Percentiles rank a stretch among this genome's conserved stretches.
phyloP scores from a whole-genome alignment of 2,113 vertebrate genomes.

The Archocentrus centrarchus region DNA sequence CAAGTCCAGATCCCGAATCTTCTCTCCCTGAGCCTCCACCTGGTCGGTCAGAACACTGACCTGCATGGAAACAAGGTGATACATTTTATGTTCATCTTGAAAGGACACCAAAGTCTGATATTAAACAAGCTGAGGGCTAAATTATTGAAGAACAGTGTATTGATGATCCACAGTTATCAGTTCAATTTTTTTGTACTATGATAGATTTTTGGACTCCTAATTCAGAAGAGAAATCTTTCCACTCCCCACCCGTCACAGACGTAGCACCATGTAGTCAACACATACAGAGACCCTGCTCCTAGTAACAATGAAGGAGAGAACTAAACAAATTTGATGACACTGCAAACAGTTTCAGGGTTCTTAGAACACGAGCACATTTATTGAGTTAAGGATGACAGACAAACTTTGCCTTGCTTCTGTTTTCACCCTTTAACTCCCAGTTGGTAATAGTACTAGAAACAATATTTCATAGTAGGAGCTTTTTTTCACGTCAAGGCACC shows the following conservation, averaged over 20 bases:
- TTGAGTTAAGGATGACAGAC: not conserved
- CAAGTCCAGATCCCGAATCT: constrained; percentile 95
- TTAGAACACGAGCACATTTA: not conserved
- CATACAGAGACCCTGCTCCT: not conserved
- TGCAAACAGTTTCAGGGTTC: accelerated
- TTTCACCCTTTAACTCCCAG: not conserved
- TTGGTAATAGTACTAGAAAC: not conserved
- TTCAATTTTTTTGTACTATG: not conserved
- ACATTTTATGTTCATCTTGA: not conserved
- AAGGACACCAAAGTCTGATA: not conserved
- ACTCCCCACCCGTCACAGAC: not conserved
- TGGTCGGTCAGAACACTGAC: constrained; percentile 98
- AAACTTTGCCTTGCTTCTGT: not conserved
- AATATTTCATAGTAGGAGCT: not conserved
- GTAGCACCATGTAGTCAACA: not conserved
- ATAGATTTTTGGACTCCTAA: not conserved
- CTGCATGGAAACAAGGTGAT: constrained; percentile 69
- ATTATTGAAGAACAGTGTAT: not conserved
- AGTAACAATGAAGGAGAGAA: not conserved
- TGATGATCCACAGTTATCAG: not conserved
- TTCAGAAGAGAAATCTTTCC: not conserved
- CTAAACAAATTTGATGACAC: not conserved
- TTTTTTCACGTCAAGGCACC: not conserved
- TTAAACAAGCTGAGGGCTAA: not conserved
- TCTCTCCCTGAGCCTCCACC: constrained; percentile 97